A percentile compares a stretch with the other conserved stretches of the same genome.
Conservation (phyloP, 2,113 vertebrate species). For the Chionis minor region DNA sequence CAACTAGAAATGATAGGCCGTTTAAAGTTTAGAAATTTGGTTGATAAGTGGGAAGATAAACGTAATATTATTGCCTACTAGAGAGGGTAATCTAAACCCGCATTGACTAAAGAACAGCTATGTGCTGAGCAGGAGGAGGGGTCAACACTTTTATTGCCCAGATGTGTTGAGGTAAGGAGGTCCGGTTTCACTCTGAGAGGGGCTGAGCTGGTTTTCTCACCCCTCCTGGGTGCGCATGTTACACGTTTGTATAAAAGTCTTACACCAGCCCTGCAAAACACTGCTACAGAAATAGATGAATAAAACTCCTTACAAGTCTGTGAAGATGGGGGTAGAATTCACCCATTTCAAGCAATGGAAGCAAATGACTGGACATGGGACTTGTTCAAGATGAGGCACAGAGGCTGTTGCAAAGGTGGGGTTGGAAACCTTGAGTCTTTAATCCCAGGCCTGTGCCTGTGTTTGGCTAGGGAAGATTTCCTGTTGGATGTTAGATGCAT, state of each 20-base stretch:
- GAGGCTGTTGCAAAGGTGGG: neutral
- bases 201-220: neutral
- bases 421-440: neutral
- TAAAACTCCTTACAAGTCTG: neutral
- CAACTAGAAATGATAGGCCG: neutral
- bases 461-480: neutral
- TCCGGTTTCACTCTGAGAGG: neutral
- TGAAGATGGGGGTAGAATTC: neutral
- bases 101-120: neutral
- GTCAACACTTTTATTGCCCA: neutral
- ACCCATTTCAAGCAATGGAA: neutral
- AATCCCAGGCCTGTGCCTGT: neutral
- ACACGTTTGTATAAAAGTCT: neutral
- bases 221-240: neutral
- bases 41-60: slow-evolving; percentile 33
- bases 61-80: neutral
- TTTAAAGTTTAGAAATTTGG: slow-evolving; percentile 30
- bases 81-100: neutral
- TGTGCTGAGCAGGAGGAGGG: neutral
- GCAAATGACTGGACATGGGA: neutral
- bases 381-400: neutral
- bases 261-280: neutral
- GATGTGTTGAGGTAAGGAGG: neutral
- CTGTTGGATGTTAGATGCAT: neutral
- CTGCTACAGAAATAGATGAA: neutral